Percentiles rank a stretch among this genome's conserved stretches.
These are phyloP conservation scores for Holocentrus rufus DNA, from an alignment of 2,797 vertebrate genomes.

Conservation along the genomic window DNA sequence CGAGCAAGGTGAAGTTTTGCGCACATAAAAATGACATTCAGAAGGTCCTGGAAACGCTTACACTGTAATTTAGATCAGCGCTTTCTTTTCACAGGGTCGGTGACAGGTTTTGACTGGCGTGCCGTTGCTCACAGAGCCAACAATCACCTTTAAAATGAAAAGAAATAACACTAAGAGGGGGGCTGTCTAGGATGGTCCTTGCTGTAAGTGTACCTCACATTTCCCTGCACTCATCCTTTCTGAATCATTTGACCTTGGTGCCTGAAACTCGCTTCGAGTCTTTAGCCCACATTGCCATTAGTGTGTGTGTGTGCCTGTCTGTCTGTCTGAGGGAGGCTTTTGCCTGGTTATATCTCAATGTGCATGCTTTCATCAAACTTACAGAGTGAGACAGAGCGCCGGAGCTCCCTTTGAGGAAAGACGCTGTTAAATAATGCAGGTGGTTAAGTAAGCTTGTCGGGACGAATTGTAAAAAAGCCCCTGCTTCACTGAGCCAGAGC, in stretches of 20 bases:
- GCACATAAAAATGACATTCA: too few relatives aligned
- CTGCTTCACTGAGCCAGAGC: constrained; percentile 63
- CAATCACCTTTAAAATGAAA: neutral
- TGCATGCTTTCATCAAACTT: constrained; percentile 52
- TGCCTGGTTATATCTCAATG: constrained; percentile 23
- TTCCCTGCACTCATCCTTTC: neutral
- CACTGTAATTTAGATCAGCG: too few relatives aligned
- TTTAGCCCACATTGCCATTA: constrained; percentile 12
- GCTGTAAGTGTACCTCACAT: neutral
- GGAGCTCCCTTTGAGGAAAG: constrained; percentile 64
- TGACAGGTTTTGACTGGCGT: neutral
- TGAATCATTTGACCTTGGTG: constrained; percentile 42
- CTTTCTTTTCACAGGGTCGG: too few relatives aligned
- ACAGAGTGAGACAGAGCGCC: constrained; percentile 37
- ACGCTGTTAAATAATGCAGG: constrained; percentile 80
- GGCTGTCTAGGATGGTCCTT: neutral
- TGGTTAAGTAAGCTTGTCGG: constrained; percentile 78
- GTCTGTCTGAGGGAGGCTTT: neutral
- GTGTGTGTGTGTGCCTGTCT: constrained; percentile 6
- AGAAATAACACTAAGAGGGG: neutral
- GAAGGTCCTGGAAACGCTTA: too few relatives aligned
- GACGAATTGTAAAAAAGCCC: constrained; percentile 62
- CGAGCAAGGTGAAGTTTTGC: too few relatives aligned
- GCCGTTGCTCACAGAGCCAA: neutral
- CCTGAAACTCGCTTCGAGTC: constrained; percentile 8